phyloP scores from a whole-genome alignment of 2,113 vertebrate species.

The Crotalus viridis region DNA sequence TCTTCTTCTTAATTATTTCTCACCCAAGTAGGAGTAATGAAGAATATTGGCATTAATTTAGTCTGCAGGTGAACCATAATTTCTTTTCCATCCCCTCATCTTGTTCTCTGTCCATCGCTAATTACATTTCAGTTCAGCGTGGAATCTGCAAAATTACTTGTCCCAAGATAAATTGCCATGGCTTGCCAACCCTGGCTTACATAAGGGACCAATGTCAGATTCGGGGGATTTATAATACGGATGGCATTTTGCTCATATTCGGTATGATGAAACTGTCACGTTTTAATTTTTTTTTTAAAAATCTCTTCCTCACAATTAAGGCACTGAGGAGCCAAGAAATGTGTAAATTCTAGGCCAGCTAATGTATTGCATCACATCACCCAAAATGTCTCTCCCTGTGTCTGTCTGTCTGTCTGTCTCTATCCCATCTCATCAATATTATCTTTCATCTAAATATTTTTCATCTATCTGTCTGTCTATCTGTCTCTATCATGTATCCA shows the following conservation, averaged over 20 bases:
- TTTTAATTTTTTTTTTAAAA: background rate
- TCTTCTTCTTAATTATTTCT: background rate
- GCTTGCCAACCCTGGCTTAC: background rate
- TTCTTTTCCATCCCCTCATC: background rate
- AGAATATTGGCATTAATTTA: background rate
- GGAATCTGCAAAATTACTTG: conserved; percentile 38
- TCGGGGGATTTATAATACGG: background rate
- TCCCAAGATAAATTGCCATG: conserved; percentile 41
- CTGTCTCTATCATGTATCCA: background rate
- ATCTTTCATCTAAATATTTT: background rate
- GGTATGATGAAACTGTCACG: background rate
- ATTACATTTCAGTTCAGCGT: conserved; percentile 31
- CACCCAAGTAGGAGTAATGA: background rate
- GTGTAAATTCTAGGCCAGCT: background rate
- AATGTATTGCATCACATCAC: background rate
- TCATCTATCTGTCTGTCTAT: background rate
- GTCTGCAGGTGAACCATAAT: background rate
- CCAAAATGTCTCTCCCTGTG: background rate
- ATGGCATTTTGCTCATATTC: background rate
- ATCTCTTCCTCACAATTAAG: background rate
- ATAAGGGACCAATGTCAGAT: background rate
- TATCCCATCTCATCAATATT: too few species aligned
- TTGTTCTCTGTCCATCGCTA: conserved; percentile 36
- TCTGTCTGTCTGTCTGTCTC: background rate
- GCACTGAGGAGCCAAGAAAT: background rate